A percentile compares a stretch with the other conserved stretches of the same genome.
These are phyloP conservation scores for Lycaon pictus DNA, from an alignment of 2,113 vertebrate species.

Conservation along the genomic window DNA sequence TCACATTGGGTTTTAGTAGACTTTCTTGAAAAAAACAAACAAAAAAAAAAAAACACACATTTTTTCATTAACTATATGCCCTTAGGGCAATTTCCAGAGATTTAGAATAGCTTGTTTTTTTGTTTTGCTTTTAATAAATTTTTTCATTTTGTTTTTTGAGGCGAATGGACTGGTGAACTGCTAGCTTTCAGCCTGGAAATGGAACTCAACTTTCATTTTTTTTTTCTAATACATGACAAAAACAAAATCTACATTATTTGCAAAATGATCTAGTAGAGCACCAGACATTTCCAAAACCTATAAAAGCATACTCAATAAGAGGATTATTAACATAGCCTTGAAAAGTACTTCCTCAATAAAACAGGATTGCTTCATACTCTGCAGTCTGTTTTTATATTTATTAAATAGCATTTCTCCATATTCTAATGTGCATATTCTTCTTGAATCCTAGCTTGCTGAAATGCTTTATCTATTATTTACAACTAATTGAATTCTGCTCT, in stretches of 20 bases:
- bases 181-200: not conserved
- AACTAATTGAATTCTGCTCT: not conserved
- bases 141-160: not conserved
- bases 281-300: not conserved
- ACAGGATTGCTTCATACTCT: not conserved
- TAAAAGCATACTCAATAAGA: not conserved
- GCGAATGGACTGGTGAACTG: not conserved
- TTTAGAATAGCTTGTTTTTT: not conserved
- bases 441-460: not conserved
- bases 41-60: too few relatives aligned
- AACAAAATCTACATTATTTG: not conserved
- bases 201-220: not conserved
- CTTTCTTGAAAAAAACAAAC: not conserved
- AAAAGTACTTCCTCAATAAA: not conserved
- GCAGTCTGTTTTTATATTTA: not conserved
- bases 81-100: not conserved
- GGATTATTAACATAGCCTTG: not conserved
- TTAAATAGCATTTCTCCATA: not conserved
- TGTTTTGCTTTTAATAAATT: not conserved
- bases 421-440: not conserved
- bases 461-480: not conserved
- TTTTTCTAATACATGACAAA: not conserved
- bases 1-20: not conserved
- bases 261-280: not conserved
- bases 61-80: not conserved